Evolutionary conservation across 2,888 invertebrate genomes (phyloP).

Genomic region (Chesias legatella): DNA sequence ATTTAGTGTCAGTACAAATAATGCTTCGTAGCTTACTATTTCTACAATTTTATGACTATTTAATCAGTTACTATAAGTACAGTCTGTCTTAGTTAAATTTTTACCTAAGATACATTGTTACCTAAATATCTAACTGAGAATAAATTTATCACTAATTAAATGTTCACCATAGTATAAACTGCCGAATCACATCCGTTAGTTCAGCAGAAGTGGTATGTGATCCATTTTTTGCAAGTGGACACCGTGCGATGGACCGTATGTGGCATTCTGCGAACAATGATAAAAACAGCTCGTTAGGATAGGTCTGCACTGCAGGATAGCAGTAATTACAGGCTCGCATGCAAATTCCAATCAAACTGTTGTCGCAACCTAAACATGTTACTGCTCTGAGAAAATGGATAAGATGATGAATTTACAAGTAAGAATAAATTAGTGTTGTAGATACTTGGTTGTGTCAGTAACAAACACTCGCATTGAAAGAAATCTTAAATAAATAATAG

Average conservation of each 20-base stretch:
- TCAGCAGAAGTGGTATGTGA: conserved; percentile 10
- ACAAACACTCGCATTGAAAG: too few species aligned
- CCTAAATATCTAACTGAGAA: too few species aligned
- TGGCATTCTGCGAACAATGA: conserved; percentile 19
- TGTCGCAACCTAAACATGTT: not conserved
- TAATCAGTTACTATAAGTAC: too few species aligned
- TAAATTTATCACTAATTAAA: conserved; percentile 3
- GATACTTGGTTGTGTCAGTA: too few species aligned
- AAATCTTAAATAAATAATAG: too few species aligned
- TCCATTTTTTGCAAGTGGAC: conserved; percentile 20
- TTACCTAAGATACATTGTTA: too few species aligned
- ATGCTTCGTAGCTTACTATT: too few species aligned
- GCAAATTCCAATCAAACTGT: not conserved
- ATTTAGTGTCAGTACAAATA: too few species aligned
- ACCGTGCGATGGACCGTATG: conserved; percentile 6
- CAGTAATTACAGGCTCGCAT: not conserved
- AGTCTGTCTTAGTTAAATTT: too few species aligned
- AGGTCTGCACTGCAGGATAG: not conserved
- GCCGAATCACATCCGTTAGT: conserved; percentile 19
- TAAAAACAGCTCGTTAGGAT: conserved; percentile 20
- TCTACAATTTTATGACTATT: too few species aligned
- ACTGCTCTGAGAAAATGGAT: not conserved
- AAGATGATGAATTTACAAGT: not conserved
- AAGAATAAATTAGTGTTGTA: too few species aligned
- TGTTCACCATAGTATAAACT: conserved; percentile 14